Conservation (phyloP, 1,140 invertebrate genomes). For the Sycophila sp. region DNA sequence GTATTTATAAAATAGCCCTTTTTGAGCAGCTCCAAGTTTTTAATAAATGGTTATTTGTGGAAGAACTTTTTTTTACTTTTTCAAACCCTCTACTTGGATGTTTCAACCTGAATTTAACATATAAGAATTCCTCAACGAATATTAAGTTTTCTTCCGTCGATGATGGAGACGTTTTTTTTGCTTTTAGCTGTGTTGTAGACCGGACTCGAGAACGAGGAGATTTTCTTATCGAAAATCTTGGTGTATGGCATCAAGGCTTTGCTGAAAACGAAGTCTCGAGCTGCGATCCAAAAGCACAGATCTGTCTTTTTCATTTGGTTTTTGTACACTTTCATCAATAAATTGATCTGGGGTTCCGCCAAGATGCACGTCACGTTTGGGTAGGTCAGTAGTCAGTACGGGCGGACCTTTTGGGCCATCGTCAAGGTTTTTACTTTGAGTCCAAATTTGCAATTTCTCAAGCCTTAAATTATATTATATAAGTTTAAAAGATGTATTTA, state of each 20-base stretch:
- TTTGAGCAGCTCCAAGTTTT: no score
- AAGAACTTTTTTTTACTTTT: no score
- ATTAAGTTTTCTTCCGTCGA: not conserved
- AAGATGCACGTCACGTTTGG: conserved; percentile 1
- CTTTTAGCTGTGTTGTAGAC: not conserved
- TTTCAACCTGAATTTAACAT: no score
- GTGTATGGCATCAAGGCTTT: conserved; percentile 20
- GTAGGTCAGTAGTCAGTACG: not conserved
- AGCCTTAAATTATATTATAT: no score
- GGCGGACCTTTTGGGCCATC: not conserved
- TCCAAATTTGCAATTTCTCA: no score
- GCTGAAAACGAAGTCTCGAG: not conserved
- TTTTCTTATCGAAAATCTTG: not conserved
- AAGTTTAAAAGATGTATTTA: no score
- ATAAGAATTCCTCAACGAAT: not conserved
- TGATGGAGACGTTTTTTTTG: not conserved
- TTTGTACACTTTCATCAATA: not conserved
- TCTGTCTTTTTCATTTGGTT: not conserved
- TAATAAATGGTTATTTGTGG: no score
- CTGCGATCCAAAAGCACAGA: not conserved
- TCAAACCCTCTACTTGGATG: no score
- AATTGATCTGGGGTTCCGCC: not conserved
- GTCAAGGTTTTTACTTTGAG: no score
- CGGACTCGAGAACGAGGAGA: not conserved
- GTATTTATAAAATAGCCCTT: no score